A percentile compares a stretch with the other conserved stretches of the same genome.
phyloP scores from a whole-genome alignment of 2,113 vertebrate species.

The Elgaria multicarinata region DNA sequence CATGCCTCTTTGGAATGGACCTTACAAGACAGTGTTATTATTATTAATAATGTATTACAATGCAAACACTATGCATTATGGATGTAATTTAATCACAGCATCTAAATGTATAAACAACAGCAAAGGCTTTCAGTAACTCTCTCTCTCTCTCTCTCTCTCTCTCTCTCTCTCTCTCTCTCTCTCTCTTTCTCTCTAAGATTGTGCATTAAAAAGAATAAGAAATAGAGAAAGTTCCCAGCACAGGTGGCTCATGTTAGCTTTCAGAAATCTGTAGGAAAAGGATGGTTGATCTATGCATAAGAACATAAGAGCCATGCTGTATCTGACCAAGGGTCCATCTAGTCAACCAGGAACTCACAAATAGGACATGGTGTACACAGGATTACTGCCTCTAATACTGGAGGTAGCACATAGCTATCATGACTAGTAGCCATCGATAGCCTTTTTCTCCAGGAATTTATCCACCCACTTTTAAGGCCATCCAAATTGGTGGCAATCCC shows the following conservation, averaged over 20 bases:
- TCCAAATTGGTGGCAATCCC: no score
- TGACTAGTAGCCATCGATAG: no score
- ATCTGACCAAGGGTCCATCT: no score
- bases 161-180: background rate
- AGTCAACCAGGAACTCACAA: no score
- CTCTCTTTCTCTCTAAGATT: background rate
- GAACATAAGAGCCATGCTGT: no score
- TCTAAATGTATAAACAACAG: slow-evolving; percentile 57
- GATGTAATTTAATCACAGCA: slow-evolving; percentile 66
- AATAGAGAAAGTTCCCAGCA: background rate
- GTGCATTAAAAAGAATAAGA: background rate
- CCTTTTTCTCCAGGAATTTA: no score
- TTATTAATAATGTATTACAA: slow-evolving; percentile 64
- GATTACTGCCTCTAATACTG: no score
- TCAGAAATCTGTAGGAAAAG: background rate
- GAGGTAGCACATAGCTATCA: no score
- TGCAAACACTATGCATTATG: slow-evolving; percentile 61
- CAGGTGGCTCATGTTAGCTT: background rate
- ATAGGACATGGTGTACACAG: no score
- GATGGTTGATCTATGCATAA: background rate
- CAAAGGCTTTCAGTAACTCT: background rate
- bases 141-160: background rate
- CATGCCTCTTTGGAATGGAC: slow-evolving; percentile 49
- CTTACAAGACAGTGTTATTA: slow-evolving; percentile 49
- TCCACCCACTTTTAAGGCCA: no score